Conservation (phyloP, 2,888 invertebrate species). For the Reticulitermes lucifugus region DNA sequence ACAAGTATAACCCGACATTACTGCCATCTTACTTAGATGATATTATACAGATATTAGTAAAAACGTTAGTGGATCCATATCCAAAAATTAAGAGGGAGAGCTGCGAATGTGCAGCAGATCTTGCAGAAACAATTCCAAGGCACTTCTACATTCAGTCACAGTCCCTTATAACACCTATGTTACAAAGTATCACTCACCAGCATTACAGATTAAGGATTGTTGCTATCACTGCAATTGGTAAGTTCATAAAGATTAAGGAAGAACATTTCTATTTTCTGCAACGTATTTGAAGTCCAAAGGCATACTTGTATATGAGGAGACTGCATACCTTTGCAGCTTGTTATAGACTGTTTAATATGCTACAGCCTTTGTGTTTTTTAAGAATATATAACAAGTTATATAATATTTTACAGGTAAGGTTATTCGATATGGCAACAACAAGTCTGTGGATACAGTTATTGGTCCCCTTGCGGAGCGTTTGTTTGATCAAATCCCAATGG, state of each 20-base stretch:
- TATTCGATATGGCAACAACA: slow-evolving; percentile 77
- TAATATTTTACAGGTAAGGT: slow-evolving; percentile 62
- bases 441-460: slow-evolving; percentile 78
- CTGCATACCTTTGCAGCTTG: no score
- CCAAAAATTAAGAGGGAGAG: slow-evolving; percentile 84
- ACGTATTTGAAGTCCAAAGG: no score
- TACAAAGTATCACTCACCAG: slow-evolving; percentile 81
- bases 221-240: slow-evolving; percentile 65
- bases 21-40: slow-evolving; percentile 81
- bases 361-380: no score
- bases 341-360: no score
- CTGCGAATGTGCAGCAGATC: slow-evolving; percentile 75
- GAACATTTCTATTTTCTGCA: no score
- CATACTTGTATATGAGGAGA: no score
- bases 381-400: neutral
- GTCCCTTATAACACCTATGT: slow-evolving; percentile 77
- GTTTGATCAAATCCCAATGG: slow-evolving; percentile 85
- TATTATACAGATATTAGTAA: slow-evolving; percentile 76
- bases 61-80: slow-evolving; percentile 80
- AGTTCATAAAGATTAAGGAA: neutral
- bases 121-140: slow-evolving; percentile 73
- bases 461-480: slow-evolving; percentile 87
- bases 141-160: slow-evolving; percentile 84
- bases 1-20: slow-evolving; percentile 72
- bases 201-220: slow-evolving; percentile 83